A percentile compares a stretch with the other conserved stretches of the same genome.
These are phyloP conservation scores for Octonoba sinensis DNA, from an alignment of 2,888 invertebrate species.

Conservation along the genomic window DNA sequence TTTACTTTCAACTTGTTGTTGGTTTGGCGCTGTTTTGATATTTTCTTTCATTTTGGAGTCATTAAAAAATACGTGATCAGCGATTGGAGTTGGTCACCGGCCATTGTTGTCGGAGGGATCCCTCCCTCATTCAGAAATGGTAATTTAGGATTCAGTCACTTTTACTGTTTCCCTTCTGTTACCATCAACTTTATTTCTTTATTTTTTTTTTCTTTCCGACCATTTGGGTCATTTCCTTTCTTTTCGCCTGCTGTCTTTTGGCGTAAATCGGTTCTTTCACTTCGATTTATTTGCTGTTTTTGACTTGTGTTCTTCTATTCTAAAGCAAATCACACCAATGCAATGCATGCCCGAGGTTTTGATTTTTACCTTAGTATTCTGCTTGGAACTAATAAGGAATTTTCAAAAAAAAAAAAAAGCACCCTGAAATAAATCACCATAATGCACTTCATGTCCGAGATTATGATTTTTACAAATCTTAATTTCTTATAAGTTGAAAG, in stretches of 20 bases:
- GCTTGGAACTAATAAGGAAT: too few species aligned
- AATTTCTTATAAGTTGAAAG: too few species aligned
- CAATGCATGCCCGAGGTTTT: too few species aligned
- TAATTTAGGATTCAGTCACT: constrained; percentile 14
- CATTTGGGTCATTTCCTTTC: constrained; percentile 4
- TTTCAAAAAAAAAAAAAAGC: too few species aligned
- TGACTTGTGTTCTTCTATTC: too few species aligned
- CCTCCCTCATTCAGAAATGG: constrained; percentile 18
- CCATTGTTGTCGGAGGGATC: constrained; percentile 29
- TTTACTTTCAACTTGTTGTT: constrained; percentile 17
- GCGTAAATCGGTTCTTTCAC: too few species aligned
- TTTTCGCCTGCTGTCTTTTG: background rate
- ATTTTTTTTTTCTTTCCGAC: background rate
- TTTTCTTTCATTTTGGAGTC: constrained; percentile 21
- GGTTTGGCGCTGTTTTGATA: constrained; percentile 20
- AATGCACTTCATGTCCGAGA: too few species aligned
- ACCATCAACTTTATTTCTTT: background rate
- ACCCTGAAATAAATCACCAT: too few species aligned
- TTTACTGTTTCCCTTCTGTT: constrained; percentile 9
- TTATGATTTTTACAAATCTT: too few species aligned
- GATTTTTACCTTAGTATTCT: too few species aligned
- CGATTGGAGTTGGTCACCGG: constrained; percentile 26
- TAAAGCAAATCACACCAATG: too few species aligned
- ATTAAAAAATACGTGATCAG: constrained; percentile 62
- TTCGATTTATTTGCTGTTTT: too few species aligned